Evolutionary conservation across 2,113 vertebrate species (phyloP), one percentile per base, ranked within the genome.

Genomic region (Ictalurus furcatus): DNA sequence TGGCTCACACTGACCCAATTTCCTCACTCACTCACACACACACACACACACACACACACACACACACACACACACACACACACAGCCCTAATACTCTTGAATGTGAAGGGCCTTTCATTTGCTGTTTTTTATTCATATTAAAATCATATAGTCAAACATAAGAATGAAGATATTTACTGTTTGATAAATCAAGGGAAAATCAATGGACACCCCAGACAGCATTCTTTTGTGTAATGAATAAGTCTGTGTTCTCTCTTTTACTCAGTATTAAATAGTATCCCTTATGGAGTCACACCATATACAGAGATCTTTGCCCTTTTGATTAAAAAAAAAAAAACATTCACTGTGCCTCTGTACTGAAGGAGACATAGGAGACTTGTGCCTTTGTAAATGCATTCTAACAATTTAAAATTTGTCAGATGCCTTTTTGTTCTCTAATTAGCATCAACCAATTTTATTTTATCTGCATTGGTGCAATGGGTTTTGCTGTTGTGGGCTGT

Each of bases 1-100:
- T 87, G 69, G 65, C 58, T 67, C 34, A 89, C 40, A 87, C 54
- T 87, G 85, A 85, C 86, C 65, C 76, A 73, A 5, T 30, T 76
- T 48, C 44, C 44, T 48, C 44, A 48, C 44, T 48, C 44, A 7
- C 6, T 0, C 44, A 7, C 44, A 7, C 86, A 56, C 40, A 44
- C 40, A 44, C 40, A 44, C 40, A 40, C 40, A 40, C 40, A 78
- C 52, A n/a, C 67, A 74, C 54, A 21, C 30, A 69, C 81, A 89
- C 34, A 37, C 40, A 44, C 40, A 44, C 40, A 40, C 40, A 40
- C 40, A 78, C 52, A n/a, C 67, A 74, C 54, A 21, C 30, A 69
- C 81, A 89, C 34, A 37, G 9, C 23, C 79, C 44, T 71, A 65
- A 59, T 16, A 54, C 65, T 85, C 13, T 59, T 83, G 52, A 79